Evolutionary conservation across 1,140 invertebrate genomes (phyloP), one percentile per base, ranked within the genome.

Genomic region (Cydia strobilella): DNA sequence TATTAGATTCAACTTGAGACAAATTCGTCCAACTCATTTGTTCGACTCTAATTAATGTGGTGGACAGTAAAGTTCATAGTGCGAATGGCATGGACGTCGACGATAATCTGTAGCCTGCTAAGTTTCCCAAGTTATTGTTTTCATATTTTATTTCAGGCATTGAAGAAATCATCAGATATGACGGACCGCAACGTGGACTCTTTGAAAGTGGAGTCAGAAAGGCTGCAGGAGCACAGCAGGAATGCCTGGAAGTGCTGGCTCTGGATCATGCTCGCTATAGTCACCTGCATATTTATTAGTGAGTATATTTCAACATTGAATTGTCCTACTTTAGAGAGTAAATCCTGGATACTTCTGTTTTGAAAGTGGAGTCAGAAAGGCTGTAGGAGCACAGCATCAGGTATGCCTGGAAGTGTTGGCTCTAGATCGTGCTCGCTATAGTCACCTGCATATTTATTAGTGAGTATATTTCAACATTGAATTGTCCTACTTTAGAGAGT

Each of bases 211-310:
- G 97, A 98, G 92, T 96, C 97, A 10, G 95, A 96, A 9, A 95
- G 96, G 84, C 91, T 99, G 27, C 95, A 96, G 83, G 96, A 97
- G 77, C 97, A 98, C 88, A 98, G 96, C 23, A 95, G 95, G 78
- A 96, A 96, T 76, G 96, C 96, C 0, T 98, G 97, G 94, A 97
- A 97, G 86, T 99, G 98, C 92, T 98, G 97, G 97, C 95, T 99
- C 75, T 98, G 97, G 97, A 85, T 98, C 7, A 96, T 98, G 95
- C 93, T 99, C 65, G 94, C 95, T 18, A 93, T 97, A 76, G 97
- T 99, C 27, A 94, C 97, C 81, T 92, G 96, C 69, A 96, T 97
- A 77, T 99, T 99, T 93, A 96, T 99, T 75, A 96, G 96, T 97
- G 93, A 95, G 96, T 94, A 75, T 35, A n/a, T n/a, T n/a, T n/a